Percentiles rank a stretch among this genome's conserved stretches.
Evolutionary conservation across 2,797 vertebrate genomes (phyloP).

Genomic region (Allobates femoralis): DNA sequence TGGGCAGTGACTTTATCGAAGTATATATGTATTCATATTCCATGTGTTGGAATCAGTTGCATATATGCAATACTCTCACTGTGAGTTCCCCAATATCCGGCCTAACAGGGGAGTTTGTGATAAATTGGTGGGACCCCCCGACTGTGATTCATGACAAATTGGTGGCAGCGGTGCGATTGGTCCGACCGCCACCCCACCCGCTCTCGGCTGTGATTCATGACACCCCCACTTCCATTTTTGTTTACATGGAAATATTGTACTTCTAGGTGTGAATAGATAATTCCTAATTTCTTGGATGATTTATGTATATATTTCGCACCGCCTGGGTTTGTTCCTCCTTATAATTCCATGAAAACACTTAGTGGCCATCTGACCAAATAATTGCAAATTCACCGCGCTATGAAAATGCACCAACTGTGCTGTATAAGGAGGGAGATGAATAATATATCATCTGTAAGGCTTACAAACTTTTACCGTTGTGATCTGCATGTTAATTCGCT

Average conservation of each 20-base stretch:
- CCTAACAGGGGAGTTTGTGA: no score
- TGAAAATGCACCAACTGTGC: slow-evolving; percentile 18
- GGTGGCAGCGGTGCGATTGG: no score
- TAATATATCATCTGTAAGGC: slow-evolving; percentile 22
- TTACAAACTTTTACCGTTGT: neutral
- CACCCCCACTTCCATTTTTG: neutral
- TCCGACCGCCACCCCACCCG: no score
- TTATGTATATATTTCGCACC: neutral
- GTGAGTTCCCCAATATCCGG: no score
- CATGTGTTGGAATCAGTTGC: no score
- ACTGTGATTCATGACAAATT: no score
- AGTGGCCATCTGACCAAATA: slow-evolving; percentile 36
- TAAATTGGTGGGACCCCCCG: no score
- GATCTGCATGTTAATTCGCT: neutral
- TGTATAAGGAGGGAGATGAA: slow-evolving; percentile 2
- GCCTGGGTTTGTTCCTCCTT: neutral
- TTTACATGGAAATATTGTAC: neutral
- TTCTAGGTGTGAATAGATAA: neutral
- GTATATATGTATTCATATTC: no score
- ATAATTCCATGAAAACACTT: neutral
- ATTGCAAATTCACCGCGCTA: slow-evolving; percentile 18
- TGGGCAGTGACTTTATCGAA: no score
- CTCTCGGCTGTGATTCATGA: no score
- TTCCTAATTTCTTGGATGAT: neutral
- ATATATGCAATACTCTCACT: no score